These are phyloP conservation scores for Pungitius pungitius DNA, from an alignment of 2,113 vertebrate genomes.

Conservation along the genomic window DNA sequence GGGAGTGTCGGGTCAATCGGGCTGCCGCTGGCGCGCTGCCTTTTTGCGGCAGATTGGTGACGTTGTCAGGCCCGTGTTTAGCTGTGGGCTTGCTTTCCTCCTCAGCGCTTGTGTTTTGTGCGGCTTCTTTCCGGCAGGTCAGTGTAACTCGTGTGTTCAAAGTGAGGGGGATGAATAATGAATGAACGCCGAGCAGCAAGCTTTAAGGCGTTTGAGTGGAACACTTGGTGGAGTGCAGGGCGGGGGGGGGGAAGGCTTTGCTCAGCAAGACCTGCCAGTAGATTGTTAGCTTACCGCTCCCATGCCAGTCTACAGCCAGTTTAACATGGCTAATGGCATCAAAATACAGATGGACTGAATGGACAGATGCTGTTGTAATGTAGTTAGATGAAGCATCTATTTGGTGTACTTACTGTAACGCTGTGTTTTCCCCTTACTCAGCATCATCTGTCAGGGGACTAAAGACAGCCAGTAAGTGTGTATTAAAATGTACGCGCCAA, in stretches of 20 bases:
- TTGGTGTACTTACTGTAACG: constrained; percentile 62
- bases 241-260: constrained; percentile 62
- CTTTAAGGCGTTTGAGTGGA: constrained; percentile 73
- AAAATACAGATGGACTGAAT: constrained; percentile 38
- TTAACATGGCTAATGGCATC: constrained; percentile 72
- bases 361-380: constrained; percentile 59
- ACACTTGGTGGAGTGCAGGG: constrained; percentile 63
- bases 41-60: constrained; percentile 55
- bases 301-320: constrained; percentile 43
- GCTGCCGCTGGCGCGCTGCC: constrained; percentile 46
- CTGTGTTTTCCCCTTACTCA: constrained; percentile 48
- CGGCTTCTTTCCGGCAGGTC: constrained; percentile 53
- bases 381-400: constrained; percentile 59
- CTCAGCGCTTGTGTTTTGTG: constrained; percentile 39
- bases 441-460: constrained; percentile 38
- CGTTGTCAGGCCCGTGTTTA: constrained; percentile 61
- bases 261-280: constrained; percentile 65
- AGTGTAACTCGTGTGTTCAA: constrained; percentile 47
- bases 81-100: constrained; percentile 54
- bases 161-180: constrained; percentile 74
- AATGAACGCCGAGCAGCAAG: constrained; percentile 70
- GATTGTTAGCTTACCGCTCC: constrained; percentile 63
- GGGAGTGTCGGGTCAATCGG: constrained; percentile 46
- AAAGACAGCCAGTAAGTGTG: constrained; percentile 24
- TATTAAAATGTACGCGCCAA: constrained; percentile 13